phyloP scores from a whole-genome alignment of 2,888 invertebrate species.

The Tinea pellionella region DNA sequence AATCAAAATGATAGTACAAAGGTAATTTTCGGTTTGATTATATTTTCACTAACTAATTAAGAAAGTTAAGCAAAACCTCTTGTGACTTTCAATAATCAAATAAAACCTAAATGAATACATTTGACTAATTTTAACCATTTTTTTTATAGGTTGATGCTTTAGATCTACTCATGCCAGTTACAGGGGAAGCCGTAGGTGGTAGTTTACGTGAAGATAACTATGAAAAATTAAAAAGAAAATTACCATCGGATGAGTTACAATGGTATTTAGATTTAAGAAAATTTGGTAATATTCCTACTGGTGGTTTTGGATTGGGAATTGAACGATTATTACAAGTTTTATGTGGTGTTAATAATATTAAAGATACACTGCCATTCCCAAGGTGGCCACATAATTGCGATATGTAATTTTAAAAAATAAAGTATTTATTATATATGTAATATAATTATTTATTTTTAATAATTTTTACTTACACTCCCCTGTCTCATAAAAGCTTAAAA shows the following conservation, averaged over 20 bases:
- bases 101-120: too few species aligned
- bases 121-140: too few species aligned
- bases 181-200: constrained; percentile 96
- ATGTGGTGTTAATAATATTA: constrained; percentile 87
- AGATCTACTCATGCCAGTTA: constrained; percentile 87
- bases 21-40: constrained; percentile 44
- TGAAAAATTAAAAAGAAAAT: constrained; percentile 69
- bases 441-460: too few species aligned
- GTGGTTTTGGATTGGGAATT: constrained; percentile 96
- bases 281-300: constrained; percentile 90
- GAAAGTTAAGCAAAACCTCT: too few species aligned
- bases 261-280: constrained; percentile 94
- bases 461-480: too few species aligned
- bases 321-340: constrained; percentile 90
- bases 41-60: not conserved
- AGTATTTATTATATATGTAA: not conserved
- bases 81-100: too few species aligned
- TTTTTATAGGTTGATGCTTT: constrained; percentile 78
- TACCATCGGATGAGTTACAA: constrained; percentile 71
- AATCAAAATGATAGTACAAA: constrained; percentile 67
- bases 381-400: constrained; percentile 91
- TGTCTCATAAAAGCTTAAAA: too few species aligned
- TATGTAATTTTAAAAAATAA: constrained; percentile 50
- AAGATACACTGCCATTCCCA: constrained; percentile 95
- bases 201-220: constrained; percentile 89